Conservation (phyloP, 2,113 vertebrate species). For the Chunga burmeisteri region DNA sequence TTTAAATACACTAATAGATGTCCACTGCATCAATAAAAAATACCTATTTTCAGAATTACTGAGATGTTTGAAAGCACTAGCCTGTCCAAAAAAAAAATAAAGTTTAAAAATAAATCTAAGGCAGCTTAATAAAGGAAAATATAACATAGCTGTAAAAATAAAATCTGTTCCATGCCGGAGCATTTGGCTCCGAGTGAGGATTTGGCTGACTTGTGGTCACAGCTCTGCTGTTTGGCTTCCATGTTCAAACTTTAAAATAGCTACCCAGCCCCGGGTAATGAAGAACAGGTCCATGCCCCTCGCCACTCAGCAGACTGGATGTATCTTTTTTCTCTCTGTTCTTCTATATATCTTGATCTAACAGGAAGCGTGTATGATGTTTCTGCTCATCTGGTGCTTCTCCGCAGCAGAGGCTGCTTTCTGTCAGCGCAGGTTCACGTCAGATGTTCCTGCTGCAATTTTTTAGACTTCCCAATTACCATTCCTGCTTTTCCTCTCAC, state of each 20-base stretch:
- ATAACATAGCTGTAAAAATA: conserved; percentile 31
- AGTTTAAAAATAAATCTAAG: conserved; percentile 26
- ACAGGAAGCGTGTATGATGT: not conserved
- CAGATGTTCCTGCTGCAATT: conserved; percentile 13
- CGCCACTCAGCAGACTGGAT: not conserved
- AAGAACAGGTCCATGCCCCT: not conserved
- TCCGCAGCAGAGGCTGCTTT: not conserved
- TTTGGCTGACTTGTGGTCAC: conserved; percentile 36
- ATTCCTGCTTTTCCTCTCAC: conserved; percentile 11
- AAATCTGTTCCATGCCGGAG: conserved; percentile 42
- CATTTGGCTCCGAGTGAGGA: not conserved
- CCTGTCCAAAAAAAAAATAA: not conserved
- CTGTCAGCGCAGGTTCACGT: not conserved
- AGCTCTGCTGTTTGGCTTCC: conserved; percentile 44
- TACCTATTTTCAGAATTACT: conserved; percentile 12
- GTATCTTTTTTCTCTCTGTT: not conserved
- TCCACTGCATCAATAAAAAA: not conserved
- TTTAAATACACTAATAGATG: not conserved
- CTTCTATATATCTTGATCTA: not conserved
- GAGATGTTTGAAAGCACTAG: not conserved
- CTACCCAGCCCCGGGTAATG: not conserved
- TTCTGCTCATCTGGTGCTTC: conserved; percentile 4
- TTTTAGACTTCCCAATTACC: conserved; percentile 30
- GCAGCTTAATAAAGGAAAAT: conserved; percentile 43
- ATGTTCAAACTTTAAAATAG: not conserved